Conservation (phyloP, 2,113 vertebrate species). For the Triplophysa rosa region DNA sequence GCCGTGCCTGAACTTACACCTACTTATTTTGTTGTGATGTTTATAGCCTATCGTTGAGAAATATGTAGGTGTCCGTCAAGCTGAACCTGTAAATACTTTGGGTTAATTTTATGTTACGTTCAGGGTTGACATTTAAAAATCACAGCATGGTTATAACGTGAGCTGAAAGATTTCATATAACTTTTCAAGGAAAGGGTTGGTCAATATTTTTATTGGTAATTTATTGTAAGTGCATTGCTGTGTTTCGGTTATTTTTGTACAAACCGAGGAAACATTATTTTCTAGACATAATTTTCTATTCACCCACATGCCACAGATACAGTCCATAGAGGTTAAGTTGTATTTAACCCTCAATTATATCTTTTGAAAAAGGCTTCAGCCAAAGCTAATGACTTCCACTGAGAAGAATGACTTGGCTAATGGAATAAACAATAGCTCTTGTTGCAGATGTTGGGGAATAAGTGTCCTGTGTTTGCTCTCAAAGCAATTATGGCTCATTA, state of each 20-base stretch:
- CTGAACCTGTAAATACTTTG: no score
- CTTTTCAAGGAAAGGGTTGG: background rate
- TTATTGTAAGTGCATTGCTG: background rate
- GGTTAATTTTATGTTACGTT: background rate
- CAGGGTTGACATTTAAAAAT: background rate
- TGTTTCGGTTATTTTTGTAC: background rate
- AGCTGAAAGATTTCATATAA: no score
- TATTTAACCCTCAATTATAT: background rate
- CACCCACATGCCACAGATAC: background rate
- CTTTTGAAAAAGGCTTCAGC: background rate
- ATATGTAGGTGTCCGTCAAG: background rate
- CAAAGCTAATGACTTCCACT: constrained; percentile 16
- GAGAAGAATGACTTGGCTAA: constrained; percentile 30
- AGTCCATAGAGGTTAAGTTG: background rate
- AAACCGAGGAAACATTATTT: no score
- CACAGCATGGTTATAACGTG: no score
- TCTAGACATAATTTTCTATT: background rate
- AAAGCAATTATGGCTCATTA: constrained; percentile 16
- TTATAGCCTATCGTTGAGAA: background rate
- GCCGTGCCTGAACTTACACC: constrained; percentile 1
- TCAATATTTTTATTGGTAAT: background rate
- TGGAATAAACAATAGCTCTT: constrained; percentile 29
- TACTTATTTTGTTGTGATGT: background rate
- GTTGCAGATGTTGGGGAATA: constrained; percentile 11
- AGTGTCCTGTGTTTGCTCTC: constrained; percentile 14